These are phyloP conservation scores for Ceratosolen solmsi DNA, from an alignment of 1,140 invertebrate genomes.

Conservation along the genomic window DNA sequence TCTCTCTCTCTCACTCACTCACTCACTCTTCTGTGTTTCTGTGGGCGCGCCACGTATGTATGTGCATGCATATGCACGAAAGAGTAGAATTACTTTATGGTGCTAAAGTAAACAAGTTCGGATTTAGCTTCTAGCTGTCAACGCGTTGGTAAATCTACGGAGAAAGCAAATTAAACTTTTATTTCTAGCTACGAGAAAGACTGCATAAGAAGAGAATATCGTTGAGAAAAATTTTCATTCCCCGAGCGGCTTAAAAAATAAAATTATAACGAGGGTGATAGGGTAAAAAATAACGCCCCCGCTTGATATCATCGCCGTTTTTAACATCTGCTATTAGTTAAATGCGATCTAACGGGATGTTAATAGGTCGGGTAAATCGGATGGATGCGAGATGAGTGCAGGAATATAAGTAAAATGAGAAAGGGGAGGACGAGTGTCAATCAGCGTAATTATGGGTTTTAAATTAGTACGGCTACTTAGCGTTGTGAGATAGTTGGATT, in stretches of 20 bases:
- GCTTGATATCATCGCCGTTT: not conserved
- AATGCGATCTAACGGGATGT: constrained; percentile 36
- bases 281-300: not conserved
- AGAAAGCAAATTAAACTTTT: constrained; percentile 26
- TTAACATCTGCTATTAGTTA: constrained; percentile 23
- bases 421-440: constrained; percentile 18
- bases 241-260: not conserved
- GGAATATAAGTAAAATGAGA: no score
- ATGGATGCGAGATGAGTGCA: not conserved
- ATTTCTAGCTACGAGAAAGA: not conserved
- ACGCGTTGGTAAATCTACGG: not conserved
- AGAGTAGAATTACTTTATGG: not conserved
- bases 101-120: not conserved
- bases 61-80: not conserved
- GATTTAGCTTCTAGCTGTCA: not conserved
- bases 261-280: not conserved
- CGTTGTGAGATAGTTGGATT: not conserved
- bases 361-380: not conserved
- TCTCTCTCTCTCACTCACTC: no score
- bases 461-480: not conserved
- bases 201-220: not conserved
- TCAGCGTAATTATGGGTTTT: constrained; percentile 36
- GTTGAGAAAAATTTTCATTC: not conserved
- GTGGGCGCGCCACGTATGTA: no score
- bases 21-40: no score